Evolutionary conservation across 2,888 invertebrate genomes (phyloP).

Genomic region (Eupithecia tripunctaria): DNA sequence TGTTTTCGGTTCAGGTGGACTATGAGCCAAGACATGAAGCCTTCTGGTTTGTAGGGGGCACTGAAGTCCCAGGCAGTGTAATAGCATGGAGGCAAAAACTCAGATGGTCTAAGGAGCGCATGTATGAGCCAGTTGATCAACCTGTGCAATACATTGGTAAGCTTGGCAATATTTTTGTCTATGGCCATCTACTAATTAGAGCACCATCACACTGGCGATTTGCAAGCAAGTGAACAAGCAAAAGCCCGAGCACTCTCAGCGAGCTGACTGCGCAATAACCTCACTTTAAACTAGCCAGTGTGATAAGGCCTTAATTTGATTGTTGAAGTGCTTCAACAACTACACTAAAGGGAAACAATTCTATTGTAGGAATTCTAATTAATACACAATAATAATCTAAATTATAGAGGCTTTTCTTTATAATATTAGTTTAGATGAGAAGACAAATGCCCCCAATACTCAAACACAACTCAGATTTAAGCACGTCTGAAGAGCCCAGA

Average conservation of each 20-base stretch:
- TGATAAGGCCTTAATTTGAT: neutral
- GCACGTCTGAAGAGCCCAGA: no score
- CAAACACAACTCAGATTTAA: no score
- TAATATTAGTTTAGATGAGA: no score
- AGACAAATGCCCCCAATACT: no score
- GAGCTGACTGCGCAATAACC: no score
- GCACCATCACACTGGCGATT: no score
- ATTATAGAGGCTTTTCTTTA: no score
- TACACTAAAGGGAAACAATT: neutral
- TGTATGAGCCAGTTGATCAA: constrained; percentile 85
- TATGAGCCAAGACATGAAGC: constrained; percentile 92
- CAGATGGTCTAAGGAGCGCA: constrained; percentile 69
- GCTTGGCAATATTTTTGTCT: constrained; percentile 14
- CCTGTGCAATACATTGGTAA: constrained; percentile 88
- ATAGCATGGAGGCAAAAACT: constrained; percentile 69
- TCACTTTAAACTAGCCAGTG: no score
- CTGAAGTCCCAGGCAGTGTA: constrained; percentile 81
- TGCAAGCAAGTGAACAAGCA: no score
- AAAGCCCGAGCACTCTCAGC: no score
- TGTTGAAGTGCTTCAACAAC: neutral
- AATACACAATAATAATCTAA: no score
- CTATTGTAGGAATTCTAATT: neutral
- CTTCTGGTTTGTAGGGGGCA: constrained; percentile 93
- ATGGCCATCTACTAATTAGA: no score
- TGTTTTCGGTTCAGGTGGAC: constrained; percentile 84